Conservation (phyloP, 2,797 vertebrate genomes). For the Tenualosa thibaudeaui region DNA sequence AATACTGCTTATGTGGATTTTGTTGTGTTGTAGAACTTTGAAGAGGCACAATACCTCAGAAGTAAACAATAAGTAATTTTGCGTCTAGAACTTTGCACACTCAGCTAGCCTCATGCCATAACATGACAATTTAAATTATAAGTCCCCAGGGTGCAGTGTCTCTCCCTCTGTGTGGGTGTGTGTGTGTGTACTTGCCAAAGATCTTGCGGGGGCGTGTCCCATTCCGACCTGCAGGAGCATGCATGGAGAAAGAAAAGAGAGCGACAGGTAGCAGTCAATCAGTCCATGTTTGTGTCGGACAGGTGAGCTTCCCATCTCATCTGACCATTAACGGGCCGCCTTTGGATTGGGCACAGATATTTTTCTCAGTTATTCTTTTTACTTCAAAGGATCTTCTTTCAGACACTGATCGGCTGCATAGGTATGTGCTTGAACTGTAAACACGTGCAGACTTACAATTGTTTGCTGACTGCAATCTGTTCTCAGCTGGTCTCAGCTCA, state of each 20-base stretch:
- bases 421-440: not conserved
- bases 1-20: not conserved
- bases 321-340: not conserved
- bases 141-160: not conserved
- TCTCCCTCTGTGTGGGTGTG: constrained; percentile 26
- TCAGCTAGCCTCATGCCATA: not conserved
- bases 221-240: constrained; percentile 72
- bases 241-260: constrained; percentile 58
- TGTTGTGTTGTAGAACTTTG: not conserved
- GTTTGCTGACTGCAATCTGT: not conserved
- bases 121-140: not conserved
- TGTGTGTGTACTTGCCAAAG: constrained; percentile 60
- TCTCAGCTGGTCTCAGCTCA: not conserved
- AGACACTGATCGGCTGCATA: not conserved
- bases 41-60: not conserved
- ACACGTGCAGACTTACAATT: not conserved
- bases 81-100: not conserved
- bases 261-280: constrained; percentile 54
- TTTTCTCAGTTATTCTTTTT: not conserved
- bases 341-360: not conserved
- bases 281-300: constrained; percentile 56
- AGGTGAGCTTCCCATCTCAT: constrained; percentile 37
- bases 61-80: not conserved
- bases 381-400: not conserved
- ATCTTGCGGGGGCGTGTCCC: constrained; percentile 72